Percentiles rank a stretch among this genome's conserved stretches.
phyloP scores from a whole-genome alignment of 2,113 vertebrate genomes.

The Pteruthius melanotis region DNA sequence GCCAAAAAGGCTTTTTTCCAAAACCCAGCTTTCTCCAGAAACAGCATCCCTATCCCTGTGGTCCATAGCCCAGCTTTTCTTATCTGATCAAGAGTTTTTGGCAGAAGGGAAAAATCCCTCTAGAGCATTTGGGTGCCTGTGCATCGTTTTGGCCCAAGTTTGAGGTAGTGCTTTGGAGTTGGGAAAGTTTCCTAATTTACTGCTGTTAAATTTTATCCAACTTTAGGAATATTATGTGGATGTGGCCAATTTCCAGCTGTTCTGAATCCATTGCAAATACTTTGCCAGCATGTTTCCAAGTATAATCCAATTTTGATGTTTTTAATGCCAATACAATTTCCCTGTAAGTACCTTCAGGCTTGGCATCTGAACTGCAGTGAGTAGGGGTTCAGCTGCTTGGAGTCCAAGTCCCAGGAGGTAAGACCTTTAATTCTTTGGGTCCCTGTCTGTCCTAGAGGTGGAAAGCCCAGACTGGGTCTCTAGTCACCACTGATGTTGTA shows the following conservation, averaged over 20 bases:
- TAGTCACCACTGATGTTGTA: background rate
- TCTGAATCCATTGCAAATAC: constrained; percentile 27
- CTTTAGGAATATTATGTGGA: constrained; percentile 13
- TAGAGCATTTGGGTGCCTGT: background rate
- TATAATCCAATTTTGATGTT: constrained; percentile 5
- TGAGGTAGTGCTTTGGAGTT: background rate
- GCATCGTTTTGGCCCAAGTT: background rate
- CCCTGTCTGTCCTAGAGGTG: background rate
- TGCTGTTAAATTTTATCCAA: constrained; percentile 32
- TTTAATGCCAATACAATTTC: constrained; percentile 14
- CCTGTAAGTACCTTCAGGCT: background rate
- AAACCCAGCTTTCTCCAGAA: background rate
- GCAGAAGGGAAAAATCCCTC: background rate
- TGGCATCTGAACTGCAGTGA: background rate
- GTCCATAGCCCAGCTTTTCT: background rate
- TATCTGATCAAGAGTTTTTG: constrained; percentile 10
- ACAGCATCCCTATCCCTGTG: background rate
- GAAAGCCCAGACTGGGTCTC: background rate
- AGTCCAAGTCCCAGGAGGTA: background rate
- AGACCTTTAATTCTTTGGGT: background rate
- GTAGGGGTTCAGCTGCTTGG: background rate
- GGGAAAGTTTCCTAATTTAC: constrained; percentile 20
- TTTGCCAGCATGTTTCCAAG: constrained; percentile 27
- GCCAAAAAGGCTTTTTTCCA: background rate
- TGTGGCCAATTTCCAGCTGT: constrained; percentile 9